Evolutionary conservation across 2,113 vertebrate species (phyloP).

Genomic region (Pachycephala philippinensis): DNA sequence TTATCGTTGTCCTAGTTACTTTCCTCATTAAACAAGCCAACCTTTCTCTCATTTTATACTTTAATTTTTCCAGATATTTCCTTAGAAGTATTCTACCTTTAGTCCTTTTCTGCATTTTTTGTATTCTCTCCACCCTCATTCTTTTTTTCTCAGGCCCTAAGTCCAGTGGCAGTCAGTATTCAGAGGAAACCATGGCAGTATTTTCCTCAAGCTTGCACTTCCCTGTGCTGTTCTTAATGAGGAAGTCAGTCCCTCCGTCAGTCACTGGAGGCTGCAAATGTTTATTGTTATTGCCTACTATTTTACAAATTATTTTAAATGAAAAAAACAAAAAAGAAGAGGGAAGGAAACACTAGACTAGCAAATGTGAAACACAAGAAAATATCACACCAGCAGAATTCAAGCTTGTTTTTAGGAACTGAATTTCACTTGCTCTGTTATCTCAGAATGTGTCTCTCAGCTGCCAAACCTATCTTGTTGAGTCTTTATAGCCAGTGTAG

Average conservation of each 20-base stretch:
- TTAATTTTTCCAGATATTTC: background rate
- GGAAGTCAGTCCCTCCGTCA: background rate
- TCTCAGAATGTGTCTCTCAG: background rate
- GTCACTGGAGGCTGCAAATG: background rate
- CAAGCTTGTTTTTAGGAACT: background rate
- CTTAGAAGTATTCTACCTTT: background rate
- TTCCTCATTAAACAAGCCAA: background rate
- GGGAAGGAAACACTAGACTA: background rate
- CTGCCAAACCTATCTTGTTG: background rate
- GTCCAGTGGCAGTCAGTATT: background rate
- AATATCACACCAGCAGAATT: background rate
- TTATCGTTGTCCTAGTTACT: background rate
- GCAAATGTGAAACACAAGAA: background rate
- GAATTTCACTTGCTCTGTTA: background rate
- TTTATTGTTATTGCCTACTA: background rate
- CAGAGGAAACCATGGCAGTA: background rate
- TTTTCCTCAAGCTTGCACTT: background rate
- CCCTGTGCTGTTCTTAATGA: background rate
- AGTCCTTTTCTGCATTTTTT: background rate
- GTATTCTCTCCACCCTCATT: background rate
- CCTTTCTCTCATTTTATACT: background rate
- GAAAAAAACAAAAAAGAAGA: background rate
- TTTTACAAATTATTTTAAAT: background rate
- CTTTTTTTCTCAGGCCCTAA: background rate
- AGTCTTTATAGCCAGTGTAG: background rate